phyloP scores from a whole-genome alignment of 2,888 invertebrate species.

The Mesochorus sp. region DNA sequence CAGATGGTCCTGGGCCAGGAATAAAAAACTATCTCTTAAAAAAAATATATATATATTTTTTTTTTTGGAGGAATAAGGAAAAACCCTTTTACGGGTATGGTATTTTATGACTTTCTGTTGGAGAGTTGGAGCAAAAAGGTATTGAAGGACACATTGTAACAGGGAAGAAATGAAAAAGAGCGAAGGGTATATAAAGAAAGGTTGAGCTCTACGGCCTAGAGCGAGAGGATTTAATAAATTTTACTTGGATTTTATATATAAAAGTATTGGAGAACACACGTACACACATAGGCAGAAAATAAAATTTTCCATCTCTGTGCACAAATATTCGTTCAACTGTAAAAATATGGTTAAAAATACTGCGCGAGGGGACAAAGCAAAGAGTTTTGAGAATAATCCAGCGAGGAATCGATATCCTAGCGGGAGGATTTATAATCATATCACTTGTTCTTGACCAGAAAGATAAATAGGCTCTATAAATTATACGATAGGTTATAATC shows the following conservation, averaged over 20 bases:
- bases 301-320: neutral
- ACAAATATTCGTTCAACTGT: constrained; percentile 30
- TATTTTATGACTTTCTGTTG: constrained; percentile 20
- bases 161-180: constrained; percentile 16
- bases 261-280: constrained; percentile 4
- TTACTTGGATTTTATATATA: constrained; percentile 8
- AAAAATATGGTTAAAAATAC: constrained; percentile 43
- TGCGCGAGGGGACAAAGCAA: too few species aligned
- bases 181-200: constrained; percentile 25
- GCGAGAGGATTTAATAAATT: constrained; percentile 63
- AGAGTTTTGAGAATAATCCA: constrained; percentile 45
- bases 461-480: neutral
- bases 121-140: neutral
- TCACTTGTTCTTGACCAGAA: neutral
- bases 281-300: neutral
- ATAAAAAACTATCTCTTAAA: constrained; percentile 30
- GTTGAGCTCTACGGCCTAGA: constrained; percentile 45
- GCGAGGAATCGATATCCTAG: neutral
- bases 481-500: neutral
- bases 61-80: constrained; percentile 2
- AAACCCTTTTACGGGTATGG: neutral
- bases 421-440: neutral
- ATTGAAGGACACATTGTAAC: neutral
- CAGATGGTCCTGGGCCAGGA: too few species aligned
- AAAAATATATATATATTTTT: too few species aligned